Base-by-base conservation (phyloP, 2,113 vertebrate genomes). In the Sterrhoptilus dennistouni region DNA sequence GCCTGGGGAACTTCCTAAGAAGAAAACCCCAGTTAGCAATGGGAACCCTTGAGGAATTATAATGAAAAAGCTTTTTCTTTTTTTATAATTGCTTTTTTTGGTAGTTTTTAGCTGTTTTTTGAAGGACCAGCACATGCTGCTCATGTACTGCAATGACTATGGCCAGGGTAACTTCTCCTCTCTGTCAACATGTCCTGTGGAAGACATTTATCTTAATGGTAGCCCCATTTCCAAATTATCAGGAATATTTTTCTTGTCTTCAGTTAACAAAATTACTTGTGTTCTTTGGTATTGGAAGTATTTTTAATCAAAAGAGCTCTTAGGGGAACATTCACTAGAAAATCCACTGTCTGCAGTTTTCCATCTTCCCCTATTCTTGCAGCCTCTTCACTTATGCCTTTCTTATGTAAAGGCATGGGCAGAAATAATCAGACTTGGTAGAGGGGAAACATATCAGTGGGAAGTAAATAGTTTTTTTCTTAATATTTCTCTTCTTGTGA, bases 261-360 rank as follows among this genome's bases (percentile, higher is more conserved):
- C 44, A 19, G 40, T 49, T 94, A 83, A 61, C 54, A 82, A 92
- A 92, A 91, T 97, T 89, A 85, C 79, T 94, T 96, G 71, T 89
- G 52, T 50, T 86, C 68, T 94, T 78, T 94, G 89, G 92, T 97
- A 91, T 91, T 97, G 80, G 94, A 97, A 94, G 96, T 98, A 97
- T 98, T 98, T 98, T 96, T 97, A 97, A 95, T 94, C 76, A 92
- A 79, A 71, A 93, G 93, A 83, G 38, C 92, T 84, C 72, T 96
- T 95, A 95, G 60, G 65, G 97, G 96, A 98, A 95, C 64, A 74
- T 96, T 91, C 95, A 61, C 35, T 44, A 79, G 89, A 86, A 33
- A 89, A 95, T 94, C 66, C 80, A 56, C 19, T 42, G 47, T 53
- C 2, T 68, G 12, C 70, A 68, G 25, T 76, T 85, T 76, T 88